Conservation (phyloP, 1,140 invertebrate genomes). For the Mizuhopecten yessoensis region DNA sequence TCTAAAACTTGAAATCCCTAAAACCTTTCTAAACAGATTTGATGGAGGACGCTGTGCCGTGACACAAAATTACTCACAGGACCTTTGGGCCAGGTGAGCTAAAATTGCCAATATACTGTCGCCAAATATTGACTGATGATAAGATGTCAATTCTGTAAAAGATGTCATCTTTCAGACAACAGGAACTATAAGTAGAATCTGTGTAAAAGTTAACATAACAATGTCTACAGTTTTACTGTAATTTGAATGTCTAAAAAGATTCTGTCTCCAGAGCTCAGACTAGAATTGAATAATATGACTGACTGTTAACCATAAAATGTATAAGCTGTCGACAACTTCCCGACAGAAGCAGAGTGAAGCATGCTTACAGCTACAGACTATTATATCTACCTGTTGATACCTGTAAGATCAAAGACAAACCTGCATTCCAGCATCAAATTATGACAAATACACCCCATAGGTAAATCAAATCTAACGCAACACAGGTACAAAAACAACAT, state of each 20-base stretch:
- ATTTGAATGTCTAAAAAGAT: neutral
- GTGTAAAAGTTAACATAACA: too few relatives aligned
- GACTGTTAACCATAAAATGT: slow-evolving; percentile 1
- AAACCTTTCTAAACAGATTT: too few relatives aligned
- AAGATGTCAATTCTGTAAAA: too few relatives aligned
- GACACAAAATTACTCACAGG: too few relatives aligned
- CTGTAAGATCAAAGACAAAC: slow-evolving; percentile 5
- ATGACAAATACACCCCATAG: slow-evolving; percentile 12
- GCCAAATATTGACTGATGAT: too few relatives aligned
- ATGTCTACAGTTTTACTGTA: too few relatives aligned
- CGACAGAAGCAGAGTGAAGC: neutral
- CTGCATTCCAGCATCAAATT: slow-evolving; percentile 19
- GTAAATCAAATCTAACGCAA: neutral
- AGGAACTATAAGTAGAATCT: too few relatives aligned
- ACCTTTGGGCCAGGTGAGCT: too few relatives aligned
- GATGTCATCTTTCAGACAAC: too few relatives aligned
- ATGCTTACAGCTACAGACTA: slow-evolving; percentile 15
- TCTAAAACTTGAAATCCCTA: too few relatives aligned
- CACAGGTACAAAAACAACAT: neutral
- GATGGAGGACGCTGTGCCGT: too few relatives aligned
- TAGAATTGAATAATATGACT: neutral
- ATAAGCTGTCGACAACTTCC: neutral
- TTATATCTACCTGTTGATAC: neutral
- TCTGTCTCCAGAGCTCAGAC: neutral
- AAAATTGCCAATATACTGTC: too few relatives aligned